Base-by-base conservation (phyloP, 2,888 invertebrate species). In the Drosophila anceps region DNA sequence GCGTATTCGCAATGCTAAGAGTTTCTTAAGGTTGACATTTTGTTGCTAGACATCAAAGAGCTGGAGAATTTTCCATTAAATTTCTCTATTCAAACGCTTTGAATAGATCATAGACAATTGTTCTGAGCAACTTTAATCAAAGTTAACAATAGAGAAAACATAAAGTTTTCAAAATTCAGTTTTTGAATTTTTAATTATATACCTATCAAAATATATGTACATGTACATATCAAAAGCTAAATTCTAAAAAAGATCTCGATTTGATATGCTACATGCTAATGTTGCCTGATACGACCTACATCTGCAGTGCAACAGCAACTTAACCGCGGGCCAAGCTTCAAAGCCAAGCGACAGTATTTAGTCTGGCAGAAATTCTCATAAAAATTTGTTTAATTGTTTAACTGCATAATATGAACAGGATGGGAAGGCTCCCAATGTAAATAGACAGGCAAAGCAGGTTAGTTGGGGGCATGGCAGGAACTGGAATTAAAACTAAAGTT, bases 401-500 rank as follows among this genome's bases (percentile, higher is more conserved):
- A 37, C 39, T 67, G 64, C 33, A 57, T 73, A 74, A 67, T 75
- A 69, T 64, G 50, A 67, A 61, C 37, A 67, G 50, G 33, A 69
- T 58, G 48, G 43, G 43, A 62, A 54, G 43, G 60, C 18, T 15
- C 24, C 67, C 44, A 62, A 46, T 48, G 51, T 53, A 71, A 71
- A 69, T 58, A 48, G 64, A 18, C 53, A 5, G 18, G 10, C 24
- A 46, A 37, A 37, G 54, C 12, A 29, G 59, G 24, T 37, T 24
- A 3, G 24, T 27, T 27, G 20, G 0, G 41, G 37, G 39, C 5
- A 43, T 5, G 15, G 6, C 12, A 9, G 37, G n/a, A n/a, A 29
- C n/a, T 33, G 20, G 29, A 33, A 43, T 53, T 50, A 57, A 63
- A 73, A 82, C 79, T 82, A 85, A 85, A 80, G 81, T 80, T 73